phyloP scores from a whole-genome alignment of 2,888 invertebrate species.

The Agonopterix arenella region DNA sequence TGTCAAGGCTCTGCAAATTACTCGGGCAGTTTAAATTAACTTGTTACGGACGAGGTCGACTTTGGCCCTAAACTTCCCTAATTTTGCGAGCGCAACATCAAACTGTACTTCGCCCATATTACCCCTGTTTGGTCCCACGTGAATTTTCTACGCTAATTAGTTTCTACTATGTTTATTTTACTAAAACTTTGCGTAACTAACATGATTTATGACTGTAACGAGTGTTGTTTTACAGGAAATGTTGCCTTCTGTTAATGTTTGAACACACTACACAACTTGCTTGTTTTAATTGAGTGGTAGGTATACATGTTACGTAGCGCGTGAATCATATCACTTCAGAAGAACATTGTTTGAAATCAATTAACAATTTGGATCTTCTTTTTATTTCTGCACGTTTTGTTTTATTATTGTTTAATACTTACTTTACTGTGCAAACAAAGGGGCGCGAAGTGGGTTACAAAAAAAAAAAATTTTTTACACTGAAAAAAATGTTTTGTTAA shows the following conservation, averaged over 20 bases:
- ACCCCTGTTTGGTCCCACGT: constrained; percentile 69
- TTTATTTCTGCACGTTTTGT: too few relatives aligned
- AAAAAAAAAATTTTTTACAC: too few relatives aligned
- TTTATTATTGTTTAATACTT: too few relatives aligned
- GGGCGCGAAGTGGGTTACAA: too few relatives aligned
- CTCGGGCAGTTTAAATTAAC: constrained; percentile 73
- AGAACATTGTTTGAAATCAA: too few relatives aligned
- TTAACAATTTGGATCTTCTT: too few relatives aligned
- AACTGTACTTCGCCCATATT: constrained; percentile 69
- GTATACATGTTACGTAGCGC: too few relatives aligned
- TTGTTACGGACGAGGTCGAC: constrained; percentile 57
- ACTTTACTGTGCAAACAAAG: too few relatives aligned
- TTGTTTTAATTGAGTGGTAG: too few relatives aligned
- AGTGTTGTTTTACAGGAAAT: constrained; percentile 18
- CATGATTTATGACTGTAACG: constrained; percentile 58
- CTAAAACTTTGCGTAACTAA: constrained; percentile 56
- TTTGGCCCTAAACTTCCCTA: constrained; percentile 72
- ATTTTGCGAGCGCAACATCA: constrained; percentile 73
- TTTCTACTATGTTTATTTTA: constrained; percentile 70
- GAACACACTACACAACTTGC: too few relatives aligned
- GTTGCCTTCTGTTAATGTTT: neutral
- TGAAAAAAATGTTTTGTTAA: too few relatives aligned
- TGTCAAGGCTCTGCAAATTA: constrained; percentile 68
- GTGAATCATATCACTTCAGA: too few relatives aligned
- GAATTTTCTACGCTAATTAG: constrained; percentile 74